phyloP scores from a whole-genome alignment of 2,888 invertebrate species.

The Cinara cedri region DNA sequence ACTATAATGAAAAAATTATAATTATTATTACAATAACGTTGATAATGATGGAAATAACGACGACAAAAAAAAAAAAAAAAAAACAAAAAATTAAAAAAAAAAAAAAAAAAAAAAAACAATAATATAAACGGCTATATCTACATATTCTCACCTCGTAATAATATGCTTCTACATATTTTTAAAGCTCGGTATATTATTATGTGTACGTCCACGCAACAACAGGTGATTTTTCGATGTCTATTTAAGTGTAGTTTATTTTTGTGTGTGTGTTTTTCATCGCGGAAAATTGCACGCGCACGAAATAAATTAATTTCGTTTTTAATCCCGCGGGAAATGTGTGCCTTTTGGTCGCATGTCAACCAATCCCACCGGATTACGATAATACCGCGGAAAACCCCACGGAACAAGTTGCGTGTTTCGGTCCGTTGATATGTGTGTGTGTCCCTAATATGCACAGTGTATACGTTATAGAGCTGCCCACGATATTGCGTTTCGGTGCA shows the following conservation, averaged over 20 bases:
- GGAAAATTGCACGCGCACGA: slow-evolving; percentile 9
- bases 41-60: neutral
- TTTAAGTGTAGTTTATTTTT: neutral
- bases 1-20: neutral
- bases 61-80: neutral
- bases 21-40: neutral
- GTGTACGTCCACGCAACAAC: neutral
- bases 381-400: neutral
- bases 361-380: slow-evolving; percentile 49
- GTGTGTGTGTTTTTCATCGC: neutral
- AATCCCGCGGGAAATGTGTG: slow-evolving; percentile 30
- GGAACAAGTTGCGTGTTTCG: slow-evolving; percentile 8
- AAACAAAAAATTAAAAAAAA: neutral
- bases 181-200: neutral
- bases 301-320: slow-evolving; percentile 54
- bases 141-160: neutral
- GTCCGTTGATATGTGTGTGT: neutral
- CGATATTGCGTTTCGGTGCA: no score
- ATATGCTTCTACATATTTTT: neutral
- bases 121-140: neutral
- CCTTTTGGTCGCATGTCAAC: slow-evolving; percentile 47
- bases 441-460: no score
- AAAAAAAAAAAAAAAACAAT: no score
- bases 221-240: slow-evolving; percentile 30
- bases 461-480: no score